These are phyloP conservation scores for Himalopsyche japonica DNA, from an alignment of 2,888 invertebrate species.

Conservation along the genomic window DNA sequence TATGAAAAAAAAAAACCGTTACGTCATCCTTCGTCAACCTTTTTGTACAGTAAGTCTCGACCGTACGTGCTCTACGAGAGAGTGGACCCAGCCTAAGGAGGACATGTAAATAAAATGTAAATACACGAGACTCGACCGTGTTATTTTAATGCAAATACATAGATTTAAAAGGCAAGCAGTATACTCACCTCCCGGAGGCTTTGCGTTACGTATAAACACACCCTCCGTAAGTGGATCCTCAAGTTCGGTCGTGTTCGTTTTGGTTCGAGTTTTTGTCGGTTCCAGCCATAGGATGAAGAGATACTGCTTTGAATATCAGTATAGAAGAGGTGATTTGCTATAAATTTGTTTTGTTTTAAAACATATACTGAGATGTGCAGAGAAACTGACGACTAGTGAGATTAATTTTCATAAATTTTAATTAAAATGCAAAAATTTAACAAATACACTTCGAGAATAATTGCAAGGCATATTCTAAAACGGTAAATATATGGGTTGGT, in stretches of 20 bases:
- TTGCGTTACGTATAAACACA: slow-evolving; percentile 6
- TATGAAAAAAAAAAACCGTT: background rate
- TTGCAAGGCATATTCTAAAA: too few species aligned
- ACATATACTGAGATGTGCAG: too few species aligned
- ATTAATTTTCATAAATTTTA: too few species aligned
- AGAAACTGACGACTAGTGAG: too few species aligned
- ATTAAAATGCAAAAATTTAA: too few species aligned
- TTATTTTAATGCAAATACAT: slow-evolving; percentile 28
- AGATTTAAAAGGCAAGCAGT: slow-evolving; percentile 20
- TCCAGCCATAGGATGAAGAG: background rate
- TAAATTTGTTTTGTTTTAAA: too few species aligned
- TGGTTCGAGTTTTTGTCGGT: background rate
- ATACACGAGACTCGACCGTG: slow-evolving; percentile 16
- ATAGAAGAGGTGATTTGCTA: too few species aligned
- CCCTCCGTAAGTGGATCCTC: background rate
- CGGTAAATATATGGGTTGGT: too few species aligned
- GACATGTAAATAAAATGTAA: slow-evolving; percentile 26
- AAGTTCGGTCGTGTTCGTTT: background rate
- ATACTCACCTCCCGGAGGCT: slow-evolving; percentile 1
- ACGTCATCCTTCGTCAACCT: slow-evolving; percentile 12
- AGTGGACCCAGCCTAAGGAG: background rate
- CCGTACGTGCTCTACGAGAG: background rate
- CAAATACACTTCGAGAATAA: too few species aligned
- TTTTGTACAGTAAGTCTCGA: background rate
- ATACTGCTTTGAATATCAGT: background rate